phyloP scores from a whole-genome alignment of 1,140 invertebrate genomes.

The Hyphantria cunea region DNA sequence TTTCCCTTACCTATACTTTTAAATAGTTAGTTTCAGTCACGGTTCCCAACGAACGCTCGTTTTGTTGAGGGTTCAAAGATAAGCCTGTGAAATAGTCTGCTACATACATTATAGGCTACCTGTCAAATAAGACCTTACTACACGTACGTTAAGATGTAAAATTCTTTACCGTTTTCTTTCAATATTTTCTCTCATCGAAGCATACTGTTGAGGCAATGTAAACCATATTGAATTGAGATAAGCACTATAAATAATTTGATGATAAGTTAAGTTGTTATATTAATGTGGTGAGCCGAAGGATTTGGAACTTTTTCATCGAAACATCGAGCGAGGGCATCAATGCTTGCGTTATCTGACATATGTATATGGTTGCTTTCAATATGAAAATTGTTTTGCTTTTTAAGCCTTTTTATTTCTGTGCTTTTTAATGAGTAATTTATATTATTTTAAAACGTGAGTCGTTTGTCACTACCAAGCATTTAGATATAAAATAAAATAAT shows the following conservation, averaged over 20 bases:
- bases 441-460: no score
- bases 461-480: no score
- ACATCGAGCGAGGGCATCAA: constrained; percentile 12
- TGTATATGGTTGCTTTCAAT: constrained; percentile 7
- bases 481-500: no score
- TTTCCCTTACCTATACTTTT: constrained; percentile 7
- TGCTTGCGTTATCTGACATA: constrained; percentile 18
- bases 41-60: constrained; percentile 18
- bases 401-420: no score
- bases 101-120: background rate
- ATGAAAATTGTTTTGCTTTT: background rate
- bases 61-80: constrained; percentile 28
- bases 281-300: constrained; percentile 14
- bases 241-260: background rate
- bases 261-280: background rate
- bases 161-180: background rate
- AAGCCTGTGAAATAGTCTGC: constrained; percentile 21
- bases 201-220: background rate
- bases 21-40: constrained; percentile 17
- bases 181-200: constrained; percentile 10
- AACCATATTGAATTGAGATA: constrained; percentile 1
- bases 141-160: constrained; percentile 1
- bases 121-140: background rate
- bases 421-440: no score
- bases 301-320: constrained; percentile 23